Evolutionary conservation across 2,113 vertebrate species (phyloP).

Genomic region (Mesoclemmys tuberculata): DNA sequence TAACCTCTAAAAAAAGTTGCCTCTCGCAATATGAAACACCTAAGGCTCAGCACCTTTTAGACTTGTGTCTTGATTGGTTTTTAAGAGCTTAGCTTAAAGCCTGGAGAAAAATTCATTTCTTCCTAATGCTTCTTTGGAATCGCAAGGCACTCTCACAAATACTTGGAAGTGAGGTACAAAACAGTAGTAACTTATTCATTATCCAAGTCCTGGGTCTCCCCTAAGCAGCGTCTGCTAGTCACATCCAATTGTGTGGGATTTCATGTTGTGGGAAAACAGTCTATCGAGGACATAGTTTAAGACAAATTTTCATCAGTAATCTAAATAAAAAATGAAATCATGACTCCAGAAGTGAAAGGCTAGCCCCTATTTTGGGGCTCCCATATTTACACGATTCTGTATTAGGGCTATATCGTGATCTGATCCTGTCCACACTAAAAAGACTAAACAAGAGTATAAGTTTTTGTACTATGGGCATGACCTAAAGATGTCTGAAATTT

Average conservation of each 20-base stretch:
- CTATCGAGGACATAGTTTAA: background rate
- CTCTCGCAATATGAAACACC: background rate
- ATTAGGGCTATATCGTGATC: background rate
- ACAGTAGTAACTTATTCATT: background rate
- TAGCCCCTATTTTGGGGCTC: background rate
- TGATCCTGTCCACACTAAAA: background rate
- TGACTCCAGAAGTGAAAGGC: background rate
- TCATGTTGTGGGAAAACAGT: background rate
- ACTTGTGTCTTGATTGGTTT: background rate
- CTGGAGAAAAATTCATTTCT: background rate
- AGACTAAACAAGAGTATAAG: background rate
- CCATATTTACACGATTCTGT: background rate
- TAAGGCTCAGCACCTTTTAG: background rate
- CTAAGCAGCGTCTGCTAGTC: background rate
- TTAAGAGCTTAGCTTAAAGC: background rate
- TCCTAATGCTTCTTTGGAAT: background rate
- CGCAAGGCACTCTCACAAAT: background rate
- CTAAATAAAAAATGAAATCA: background rate
- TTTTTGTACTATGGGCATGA: background rate
- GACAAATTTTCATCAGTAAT: background rate
- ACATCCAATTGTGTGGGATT: background rate
- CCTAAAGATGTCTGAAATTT: background rate
- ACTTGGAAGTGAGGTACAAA: background rate
- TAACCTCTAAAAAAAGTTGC: background rate
- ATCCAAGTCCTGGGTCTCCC: fast-evolving